Evolutionary conservation across 2,797 vertebrate genomes (phyloP), one percentile per base, ranked within the genome.

Genomic region (Chelon auratus): DNA sequence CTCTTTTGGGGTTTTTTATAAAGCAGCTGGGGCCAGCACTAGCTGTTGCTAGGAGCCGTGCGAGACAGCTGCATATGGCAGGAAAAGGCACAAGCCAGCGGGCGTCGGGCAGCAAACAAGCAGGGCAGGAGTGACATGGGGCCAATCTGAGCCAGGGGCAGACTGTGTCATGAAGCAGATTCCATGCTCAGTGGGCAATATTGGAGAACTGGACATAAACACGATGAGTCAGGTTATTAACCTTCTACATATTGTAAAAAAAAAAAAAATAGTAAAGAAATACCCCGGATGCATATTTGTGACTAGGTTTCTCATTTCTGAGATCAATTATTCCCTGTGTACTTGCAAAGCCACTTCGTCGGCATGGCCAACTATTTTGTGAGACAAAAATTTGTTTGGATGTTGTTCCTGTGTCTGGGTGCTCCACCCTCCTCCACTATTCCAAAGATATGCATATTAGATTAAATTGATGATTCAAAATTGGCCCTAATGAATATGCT

Each of bases 51-150:
- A 72, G 72, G 80, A 84, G 81, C 62, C 40, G 14, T 42, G 66
- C 11, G 69, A 83, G 84, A 78, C 58, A 65, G 80, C 77, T 90
- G 68, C 80, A 84, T 78, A 77, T 78, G 83, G 77, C 60, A 81
- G 65, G 57, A 72, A 86, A 71, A 80, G 70, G 70, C 64, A 72
- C 15, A 40, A 74, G 75, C 64, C 83, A 82, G 78, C 63, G 2
- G 77, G 82, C 24, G 33, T 55, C 33, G 75, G 65, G 75, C 42
- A 42, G 30, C 30, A n/a, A 85, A 71, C 61, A 82, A 59, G 55
- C 64, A 56, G 75, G 22, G 68, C 43, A 67, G 60, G 50, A 17
- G 58, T 42, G 64, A 83, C 60, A 66, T 13, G 68, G 74, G 80
- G 73, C 53, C 57, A 71, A n/a, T 77, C 56, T 59, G 62, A 81